Base-by-base conservation (phyloP, 2,888 invertebrate genomes). In the Hemistola chrysoprasaria region DNA sequence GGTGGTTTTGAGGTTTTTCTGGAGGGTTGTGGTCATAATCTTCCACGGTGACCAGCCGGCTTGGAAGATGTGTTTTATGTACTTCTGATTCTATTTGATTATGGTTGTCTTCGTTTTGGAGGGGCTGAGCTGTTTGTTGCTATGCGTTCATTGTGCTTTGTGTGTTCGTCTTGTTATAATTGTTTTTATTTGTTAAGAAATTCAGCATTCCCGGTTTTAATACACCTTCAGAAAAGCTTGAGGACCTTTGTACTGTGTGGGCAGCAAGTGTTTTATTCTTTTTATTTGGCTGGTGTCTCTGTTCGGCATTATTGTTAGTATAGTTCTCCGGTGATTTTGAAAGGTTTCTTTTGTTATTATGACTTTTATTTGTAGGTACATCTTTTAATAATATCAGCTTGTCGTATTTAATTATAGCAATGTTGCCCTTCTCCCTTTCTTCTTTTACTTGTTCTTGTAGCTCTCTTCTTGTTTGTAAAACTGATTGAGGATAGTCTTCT, bases 371-470 rank as follows among this genome's bases (percentile, higher is more conserved):
- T n/a, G 8, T 7, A 8, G 20, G 8, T 16, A 8, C 8, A 8
- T 20, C 33, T 11, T 35, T 29, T 31, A 49, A 27, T 39, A 52
- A 11, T 1, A 52, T 25, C 20, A 52, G 30, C 21, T 49, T 52
- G 23, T 53, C 47, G 11, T 52, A 52, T 43, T 52, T 48, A 22
- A 51, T 47, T 9, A 40, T 42, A 10, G 34, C 45, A 37, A 9
- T 34, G n/a, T 51, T 47, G 2, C 45, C 51, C 22, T 46, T 48
- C 21, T 52, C 46, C 32, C 31, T 40, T 40, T 49, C 52, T 1
- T 21, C 31, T 36, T 39, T 32, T 9, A 39, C 41, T 41, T 40
- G 46, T n/a, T 46, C 39, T n/a, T 43, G 49, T 34, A 49, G 31
- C 28, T 36, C 39, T 38, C 23, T 53, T 23, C 50, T 50, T 45